Evolutionary conservation across 2,113 vertebrate species (phyloP).

Genomic region (Picathartes gymnocephalus): DNA sequence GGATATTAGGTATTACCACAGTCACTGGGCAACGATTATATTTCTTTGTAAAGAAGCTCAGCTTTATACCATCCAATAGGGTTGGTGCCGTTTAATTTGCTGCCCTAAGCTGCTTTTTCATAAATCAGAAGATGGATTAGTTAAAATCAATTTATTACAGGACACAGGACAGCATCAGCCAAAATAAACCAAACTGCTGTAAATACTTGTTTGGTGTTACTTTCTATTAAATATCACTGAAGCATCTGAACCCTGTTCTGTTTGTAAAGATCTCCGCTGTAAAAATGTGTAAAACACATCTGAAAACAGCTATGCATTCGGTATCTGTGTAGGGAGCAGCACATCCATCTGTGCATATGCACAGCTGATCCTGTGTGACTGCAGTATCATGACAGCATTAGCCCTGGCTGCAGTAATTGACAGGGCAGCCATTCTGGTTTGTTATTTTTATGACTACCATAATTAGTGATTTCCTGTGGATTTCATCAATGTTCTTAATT

Average conservation of each 20-base stretch:
- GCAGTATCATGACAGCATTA: background rate
- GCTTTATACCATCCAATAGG: constrained; percentile 4
- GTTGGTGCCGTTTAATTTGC: constrained; percentile 40
- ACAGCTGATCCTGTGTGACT: background rate
- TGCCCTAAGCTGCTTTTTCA: constrained; percentile 54
- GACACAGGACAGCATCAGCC: background rate
- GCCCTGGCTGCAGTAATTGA: background rate
- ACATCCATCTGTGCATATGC: background rate
- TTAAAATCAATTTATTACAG: constrained; percentile 27
- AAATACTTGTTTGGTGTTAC: background rate
- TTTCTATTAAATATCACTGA: background rate
- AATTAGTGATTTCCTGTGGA: constrained; percentile 23
- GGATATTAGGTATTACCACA: constrained; percentile 52
- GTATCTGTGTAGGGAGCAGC: background rate
- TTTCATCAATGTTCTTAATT: background rate
- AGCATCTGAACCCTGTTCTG: background rate
- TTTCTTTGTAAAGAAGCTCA: constrained; percentile 54
- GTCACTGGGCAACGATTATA: constrained; percentile 33
- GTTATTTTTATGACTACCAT: background rate
- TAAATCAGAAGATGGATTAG: constrained; percentile 58
- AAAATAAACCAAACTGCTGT: background rate
- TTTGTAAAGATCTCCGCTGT: background rate
- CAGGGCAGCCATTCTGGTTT: background rate
- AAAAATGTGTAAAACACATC: background rate
- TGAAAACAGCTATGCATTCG: constrained; percentile 5